These are phyloP conservation scores for Ornithorhynchus anatinus DNA, from an alignment of 2,113 vertebrate species.

Conservation along the genomic window DNA sequence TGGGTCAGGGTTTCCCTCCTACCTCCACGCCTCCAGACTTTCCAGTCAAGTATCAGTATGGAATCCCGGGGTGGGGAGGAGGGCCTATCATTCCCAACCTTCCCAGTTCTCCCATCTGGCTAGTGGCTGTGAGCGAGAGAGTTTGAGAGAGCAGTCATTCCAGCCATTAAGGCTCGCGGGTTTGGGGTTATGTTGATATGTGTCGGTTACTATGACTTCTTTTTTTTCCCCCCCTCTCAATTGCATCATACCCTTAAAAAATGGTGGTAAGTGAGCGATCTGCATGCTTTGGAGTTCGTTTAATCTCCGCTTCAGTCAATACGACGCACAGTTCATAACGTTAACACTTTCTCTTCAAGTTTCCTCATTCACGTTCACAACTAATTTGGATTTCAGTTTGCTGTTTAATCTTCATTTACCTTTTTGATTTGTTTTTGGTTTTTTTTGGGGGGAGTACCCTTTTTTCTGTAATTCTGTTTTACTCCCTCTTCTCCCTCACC, in stretches of 20 bases:
- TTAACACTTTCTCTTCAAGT: constrained; percentile 77
- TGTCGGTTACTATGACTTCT: constrained; percentile 91
- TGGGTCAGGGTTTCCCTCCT: neutral
- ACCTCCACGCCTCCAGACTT: neutral
- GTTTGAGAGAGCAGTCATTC: constrained; percentile 8
- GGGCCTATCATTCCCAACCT: constrained; percentile 14
- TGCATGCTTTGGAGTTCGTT: constrained; percentile 96
- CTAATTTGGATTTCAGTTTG: constrained; percentile 83
- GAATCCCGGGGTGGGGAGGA: neutral
- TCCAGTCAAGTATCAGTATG: neutral
- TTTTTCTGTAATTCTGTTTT: constrained; percentile 70
- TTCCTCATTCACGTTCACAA: constrained; percentile 80
- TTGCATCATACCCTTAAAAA: constrained; percentile 93
- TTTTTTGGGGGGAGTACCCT: too few relatives aligned
- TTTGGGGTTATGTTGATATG: constrained; percentile 73
- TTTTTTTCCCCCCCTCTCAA: constrained; percentile 86
- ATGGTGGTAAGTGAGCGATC: constrained; percentile 95
- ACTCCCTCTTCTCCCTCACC: constrained; percentile 46
- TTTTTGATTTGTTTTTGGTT: constrained; percentile 70
- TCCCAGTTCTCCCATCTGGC: neutral
- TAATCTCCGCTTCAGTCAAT: constrained; percentile 86
- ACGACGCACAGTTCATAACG: constrained; percentile 80
- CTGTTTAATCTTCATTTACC: constrained; percentile 72
- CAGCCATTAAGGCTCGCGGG: constrained; percentile 61
- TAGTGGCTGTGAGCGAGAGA: neutral